Base-by-base conservation (phyloP, 2,797 vertebrate species). In the Spea hammondii region DNA sequence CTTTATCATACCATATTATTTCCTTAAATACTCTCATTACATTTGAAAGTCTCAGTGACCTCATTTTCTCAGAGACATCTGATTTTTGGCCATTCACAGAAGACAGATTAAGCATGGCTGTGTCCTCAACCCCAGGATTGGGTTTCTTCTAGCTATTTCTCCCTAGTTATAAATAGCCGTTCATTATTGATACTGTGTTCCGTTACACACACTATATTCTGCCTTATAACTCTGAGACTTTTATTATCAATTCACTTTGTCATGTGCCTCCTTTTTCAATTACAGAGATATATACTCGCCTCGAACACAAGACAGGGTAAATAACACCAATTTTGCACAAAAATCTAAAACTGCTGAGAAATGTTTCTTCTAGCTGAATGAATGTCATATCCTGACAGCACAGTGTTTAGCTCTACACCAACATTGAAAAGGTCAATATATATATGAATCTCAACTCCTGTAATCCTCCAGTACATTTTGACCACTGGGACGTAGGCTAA, bases 101-200 rank as follows among this genome's bases (percentile, higher is more conserved):
- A 77, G 76, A 77, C 67, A 65, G 76, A 77, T 77, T 77, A 70
- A 60, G 53, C 69, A 67, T 10, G 70, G 55, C 77, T 32, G 12
- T 72, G 12, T 49, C 65, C 59, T 50, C n/a, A 57, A 64, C 72
- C 70, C 49, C 50, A 5, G 72, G 73, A 80, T 80, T 79, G 55
- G 44, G 67, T 80, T 76, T 80, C 79, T 76, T 80, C 79, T 55
- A 45, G 53, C 53, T 45, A 72, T 59, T 59, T 48, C n/a, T 80
- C 6, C 50, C 68, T 10, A 44, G 73, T 71, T 80, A 75, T 79
- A 76, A 80, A 80, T 75, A 80, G 78, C 70, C 46, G 62, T 80
- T 65, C 72, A 75, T 79, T 80, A 80, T 80, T 80, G 79, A 80
- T 76, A 80, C 73, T 72, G 74, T 80, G 73, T 71, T 80, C 72